Evolutionary conservation across 1,140 invertebrate genomes (phyloP), one percentile per base, ranked within the genome.

Genomic region (Caerostris extrusa): DNA sequence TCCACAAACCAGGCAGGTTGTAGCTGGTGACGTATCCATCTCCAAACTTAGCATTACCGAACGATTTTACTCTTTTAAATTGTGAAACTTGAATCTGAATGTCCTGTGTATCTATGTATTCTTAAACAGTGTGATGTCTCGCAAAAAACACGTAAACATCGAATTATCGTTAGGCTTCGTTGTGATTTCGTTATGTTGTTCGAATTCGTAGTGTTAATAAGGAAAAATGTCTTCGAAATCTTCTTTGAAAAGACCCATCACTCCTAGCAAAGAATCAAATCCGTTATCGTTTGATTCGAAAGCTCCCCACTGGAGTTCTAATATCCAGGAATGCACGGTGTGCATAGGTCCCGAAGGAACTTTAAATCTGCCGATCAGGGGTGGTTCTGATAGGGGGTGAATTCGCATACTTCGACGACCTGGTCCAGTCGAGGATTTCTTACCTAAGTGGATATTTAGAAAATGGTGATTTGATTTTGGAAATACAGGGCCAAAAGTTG

Each of bases 401-500:
- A 95, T 97, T 97, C 95, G 96, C 96, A 53, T 96, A 96, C 95
- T 94, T 97, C 55, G 96, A 96, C 82, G 95, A 96, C 8, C 94
- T 96, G 53, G 94, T 95, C 57, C 95, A 96, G 92, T 95, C 96
- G 94, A 96, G 96, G 95, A 96, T 96, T 88, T 96, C 95, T 91
- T 96, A 96, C 82, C 14, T 94, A 10, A 69, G 53, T 90, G 94
- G 92, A 90, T 94, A 94, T 67, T 94, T 95, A 14, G 95, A 95
- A 83, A 95, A 95, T 12, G 95, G 95, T 85, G 97, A 97, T 95
- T 96, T 97, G 83, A 95, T 97, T 81, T 94, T 97, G 88, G 97
- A 97, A 95, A 96, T 97, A 88, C 97, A 97, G 95, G 97, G 97
- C 56, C 97, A 97, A 95, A 97, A 95, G 96, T 97, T 91, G 96